phyloP scores from a whole-genome alignment of 2,113 vertebrate species.

The Siniperca chuatsi region DNA sequence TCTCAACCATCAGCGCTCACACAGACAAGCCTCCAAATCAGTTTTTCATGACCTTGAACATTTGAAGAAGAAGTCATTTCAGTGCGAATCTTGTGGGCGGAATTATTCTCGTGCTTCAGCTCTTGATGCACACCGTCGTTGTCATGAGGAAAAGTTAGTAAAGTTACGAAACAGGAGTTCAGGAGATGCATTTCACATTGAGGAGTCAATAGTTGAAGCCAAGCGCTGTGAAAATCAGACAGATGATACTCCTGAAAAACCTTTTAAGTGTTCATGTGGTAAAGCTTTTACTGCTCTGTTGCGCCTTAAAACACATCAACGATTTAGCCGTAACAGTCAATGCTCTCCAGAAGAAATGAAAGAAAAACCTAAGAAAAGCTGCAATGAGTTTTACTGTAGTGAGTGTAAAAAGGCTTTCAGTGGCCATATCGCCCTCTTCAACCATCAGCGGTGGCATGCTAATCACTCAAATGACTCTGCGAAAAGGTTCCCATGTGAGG shows the following conservation, averaged over 20 bases:
- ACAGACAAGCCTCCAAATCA: slow-evolving; percentile 82
- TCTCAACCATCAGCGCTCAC: slow-evolving; percentile 85
- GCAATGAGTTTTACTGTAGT: slow-evolving; percentile 72
- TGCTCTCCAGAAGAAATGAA: slow-evolving; percentile 71
- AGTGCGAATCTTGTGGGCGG: slow-evolving; percentile 83
- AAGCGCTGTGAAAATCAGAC: slow-evolving; percentile 44
- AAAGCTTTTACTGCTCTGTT: slow-evolving; percentile 74
- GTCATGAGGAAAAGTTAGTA: slow-evolving; percentile 85
- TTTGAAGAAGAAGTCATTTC: slow-evolving; percentile 85
- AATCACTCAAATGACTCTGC: slow-evolving; percentile 57
- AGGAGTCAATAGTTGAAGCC: slow-evolving; percentile 34
- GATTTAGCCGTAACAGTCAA: slow-evolving; percentile 77
- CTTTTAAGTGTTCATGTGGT: slow-evolving; percentile 79
- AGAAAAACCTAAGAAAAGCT: slow-evolving; percentile 72
- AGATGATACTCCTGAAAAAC: slow-evolving; percentile 55
- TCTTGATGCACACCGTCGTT: slow-evolving; percentile 86
- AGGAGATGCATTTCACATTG: slow-evolving; percentile 42
- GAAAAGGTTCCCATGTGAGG: slow-evolving; percentile 76
- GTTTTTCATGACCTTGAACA: slow-evolving; percentile 82
- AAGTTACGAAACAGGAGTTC: slow-evolving; percentile 70
- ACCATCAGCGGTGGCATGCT: slow-evolving; percentile 83
- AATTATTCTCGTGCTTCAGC: slow-evolving; percentile 86
- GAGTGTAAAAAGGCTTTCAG: slow-evolving; percentile 81
- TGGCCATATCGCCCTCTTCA: slow-evolving; percentile 74
- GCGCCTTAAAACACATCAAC: slow-evolving; percentile 82